Percentiles rank a stretch among this genome's conserved stretches.
These are phyloP conservation scores for Lacerta viridis DNA, from an alignment of 2,797 vertebrate genomes.

Conservation along the genomic window DNA sequence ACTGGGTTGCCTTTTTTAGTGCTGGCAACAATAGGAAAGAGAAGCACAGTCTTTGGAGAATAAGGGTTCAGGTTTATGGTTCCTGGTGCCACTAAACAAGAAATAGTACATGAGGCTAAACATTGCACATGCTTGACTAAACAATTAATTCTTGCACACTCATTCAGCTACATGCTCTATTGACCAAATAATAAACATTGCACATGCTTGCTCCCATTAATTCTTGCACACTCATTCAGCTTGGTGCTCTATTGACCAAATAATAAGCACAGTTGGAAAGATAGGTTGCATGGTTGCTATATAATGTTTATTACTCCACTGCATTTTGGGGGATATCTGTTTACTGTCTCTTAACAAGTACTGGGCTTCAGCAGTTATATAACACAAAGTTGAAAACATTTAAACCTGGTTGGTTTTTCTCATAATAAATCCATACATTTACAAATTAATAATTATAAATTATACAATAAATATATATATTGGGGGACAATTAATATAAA, in stretches of 20 bases:
- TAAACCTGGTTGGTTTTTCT: neutral
- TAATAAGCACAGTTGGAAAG: neutral
- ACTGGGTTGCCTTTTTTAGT: neutral
- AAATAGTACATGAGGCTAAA: neutral
- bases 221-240: neutral
- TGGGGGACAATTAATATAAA: too few species aligned
- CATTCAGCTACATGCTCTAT: neutral
- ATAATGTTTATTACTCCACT: neutral
- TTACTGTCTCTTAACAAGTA: neutral
- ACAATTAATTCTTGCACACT: neutral
- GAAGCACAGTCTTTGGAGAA: neutral
- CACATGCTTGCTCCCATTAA: neutral
- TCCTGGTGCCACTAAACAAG: neutral
- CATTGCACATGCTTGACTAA: too few species aligned
- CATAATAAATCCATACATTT: too few species aligned
- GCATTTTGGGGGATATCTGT: neutral
- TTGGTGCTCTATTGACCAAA: neutral
- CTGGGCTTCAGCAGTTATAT: constrained; percentile 20
- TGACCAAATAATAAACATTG: neutral
- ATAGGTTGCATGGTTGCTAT: neutral
- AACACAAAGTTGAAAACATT: neutral
- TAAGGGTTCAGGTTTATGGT: neutral
- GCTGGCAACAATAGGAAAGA: neutral
- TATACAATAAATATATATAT: too few species aligned
- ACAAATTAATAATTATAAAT: neutral